These are phyloP conservation scores for Drosophila funebris DNA, from an alignment of 1,140 invertebrate species.

Conservation along the genomic window DNA sequence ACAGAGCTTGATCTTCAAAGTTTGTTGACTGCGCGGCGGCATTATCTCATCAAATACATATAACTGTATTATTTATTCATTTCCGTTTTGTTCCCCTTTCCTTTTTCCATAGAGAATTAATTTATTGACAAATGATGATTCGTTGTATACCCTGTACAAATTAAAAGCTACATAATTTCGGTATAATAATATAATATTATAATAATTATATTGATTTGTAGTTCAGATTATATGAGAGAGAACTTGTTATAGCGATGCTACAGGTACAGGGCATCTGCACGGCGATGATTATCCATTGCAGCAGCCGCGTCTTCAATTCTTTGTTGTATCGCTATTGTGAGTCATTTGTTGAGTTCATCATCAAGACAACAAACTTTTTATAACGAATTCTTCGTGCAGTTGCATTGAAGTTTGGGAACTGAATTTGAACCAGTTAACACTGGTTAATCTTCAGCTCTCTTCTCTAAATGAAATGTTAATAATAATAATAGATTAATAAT, in stretches of 20 bases:
- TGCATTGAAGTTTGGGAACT: neutral
- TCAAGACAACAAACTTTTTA: neutral
- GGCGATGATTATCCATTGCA: neutral
- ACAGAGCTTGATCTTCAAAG: slow-evolving; percentile 42
- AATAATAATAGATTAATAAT: slow-evolving; percentile 1
- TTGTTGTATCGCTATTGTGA: neutral
- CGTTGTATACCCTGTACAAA: neutral
- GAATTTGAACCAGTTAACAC: slow-evolving; percentile 19
- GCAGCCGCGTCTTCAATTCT: neutral
- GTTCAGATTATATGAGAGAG: too few relatives aligned
- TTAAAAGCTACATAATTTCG: too few relatives aligned
- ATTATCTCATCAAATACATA: slow-evolving; percentile 34
- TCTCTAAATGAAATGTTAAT: neutral
- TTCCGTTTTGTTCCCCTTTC: neutral
- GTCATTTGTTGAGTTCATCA: slow-evolving; percentile 24
- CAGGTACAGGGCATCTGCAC: neutral
- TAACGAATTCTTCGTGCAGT: neutral
- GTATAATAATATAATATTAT: too few relatives aligned
- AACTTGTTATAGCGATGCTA: too few relatives aligned
- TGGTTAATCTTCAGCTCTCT: slow-evolving; percentile 7
- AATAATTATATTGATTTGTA: too few relatives aligned
- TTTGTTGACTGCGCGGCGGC: slow-evolving; percentile 49
- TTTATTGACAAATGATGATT: neutral
- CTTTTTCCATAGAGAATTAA: neutral
- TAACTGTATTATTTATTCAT: slow-evolving; percentile 13